A percentile compares a stretch with the other conserved stretches of the same genome.
Conservation (phyloP, 1,140 invertebrate genomes). For the Trigoniulus corallinus region DNA sequence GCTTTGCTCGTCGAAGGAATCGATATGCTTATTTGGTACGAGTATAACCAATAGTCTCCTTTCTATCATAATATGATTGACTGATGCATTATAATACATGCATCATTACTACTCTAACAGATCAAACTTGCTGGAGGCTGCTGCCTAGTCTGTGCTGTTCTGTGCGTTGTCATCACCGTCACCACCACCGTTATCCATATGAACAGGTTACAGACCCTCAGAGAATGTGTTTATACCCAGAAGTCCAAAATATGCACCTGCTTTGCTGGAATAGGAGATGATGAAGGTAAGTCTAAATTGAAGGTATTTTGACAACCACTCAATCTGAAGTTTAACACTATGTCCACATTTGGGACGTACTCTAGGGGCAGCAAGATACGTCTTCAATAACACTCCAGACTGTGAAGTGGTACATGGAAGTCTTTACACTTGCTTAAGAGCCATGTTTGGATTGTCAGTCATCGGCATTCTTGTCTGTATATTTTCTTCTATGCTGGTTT, state of each 20-base stretch:
- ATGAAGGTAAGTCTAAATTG: conserved; percentile 8
- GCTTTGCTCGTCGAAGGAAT: conserved; percentile 60
- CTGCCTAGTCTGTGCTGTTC: conserved; percentile 60
- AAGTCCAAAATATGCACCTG: conserved; percentile 58
- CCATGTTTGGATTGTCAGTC: conserved; percentile 73
- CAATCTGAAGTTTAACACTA: no score
- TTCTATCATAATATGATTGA: conserved; percentile 1
- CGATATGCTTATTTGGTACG: conserved; percentile 57
- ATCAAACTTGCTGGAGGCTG: conserved; percentile 71
- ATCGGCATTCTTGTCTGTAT: conserved; percentile 75
- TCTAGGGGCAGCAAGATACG: conserved; percentile 25
- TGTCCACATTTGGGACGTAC: not conserved
- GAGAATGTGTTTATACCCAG: conserved; percentile 69
- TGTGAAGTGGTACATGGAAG: conserved; percentile 74
- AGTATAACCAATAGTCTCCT: not conserved
- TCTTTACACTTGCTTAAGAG: conserved; percentile 64
- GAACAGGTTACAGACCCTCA: conserved; percentile 67
- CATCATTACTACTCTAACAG: conserved; percentile 28
- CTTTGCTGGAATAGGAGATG: conserved; percentile 22
- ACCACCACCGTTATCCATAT: conserved; percentile 86
- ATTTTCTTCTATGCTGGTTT: conserved; percentile 78
- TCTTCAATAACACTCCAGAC: conserved; percentile 65
- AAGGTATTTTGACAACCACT: not conserved
- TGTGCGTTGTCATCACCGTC: conserved; percentile 68
- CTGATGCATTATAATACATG: not conserved